Percentiles rank a stretch among this genome's conserved stretches.
phyloP scores from a whole-genome alignment of 2,888 invertebrate genomes.

The Megamerina dolium region DNA sequence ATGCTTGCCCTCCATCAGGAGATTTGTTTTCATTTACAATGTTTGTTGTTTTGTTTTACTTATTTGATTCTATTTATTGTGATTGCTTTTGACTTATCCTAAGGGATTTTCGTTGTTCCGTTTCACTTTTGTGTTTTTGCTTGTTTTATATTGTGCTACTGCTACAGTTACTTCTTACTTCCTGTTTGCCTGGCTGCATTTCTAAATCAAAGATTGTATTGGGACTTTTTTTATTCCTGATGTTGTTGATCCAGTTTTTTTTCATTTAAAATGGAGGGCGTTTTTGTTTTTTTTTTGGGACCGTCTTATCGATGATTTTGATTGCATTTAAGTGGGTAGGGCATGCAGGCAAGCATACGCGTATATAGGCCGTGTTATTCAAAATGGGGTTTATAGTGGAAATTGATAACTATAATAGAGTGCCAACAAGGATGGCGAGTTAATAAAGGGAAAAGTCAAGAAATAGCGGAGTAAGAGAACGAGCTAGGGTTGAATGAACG shows the following conservation, averaged over 20 bases:
- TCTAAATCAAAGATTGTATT: constrained; percentile 34
- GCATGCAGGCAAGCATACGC: not conserved
- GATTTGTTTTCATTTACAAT: not conserved
- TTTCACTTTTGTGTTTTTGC: not conserved
- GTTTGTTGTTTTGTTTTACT: not conserved
- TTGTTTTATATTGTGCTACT: not conserved
- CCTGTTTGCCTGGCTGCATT: constrained; percentile 18
- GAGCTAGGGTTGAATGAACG: not conserved
- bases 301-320: constrained; percentile 29
- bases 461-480: constrained; percentile 3
- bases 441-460: constrained; percentile 4
- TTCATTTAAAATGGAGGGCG: not conserved
- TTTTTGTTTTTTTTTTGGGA: not conserved
- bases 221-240: constrained; percentile 23
- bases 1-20: not conserved
- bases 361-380: not conserved
- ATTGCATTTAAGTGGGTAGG: constrained; percentile 18
- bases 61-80: constrained; percentile 14
- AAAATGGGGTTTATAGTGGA: constrained; percentile 14
- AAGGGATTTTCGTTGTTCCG: not conserved
- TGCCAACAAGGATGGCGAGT: constrained; percentile 5
- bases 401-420: constrained; percentile 14
- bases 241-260: constrained; percentile 1
- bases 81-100: constrained; percentile 7
- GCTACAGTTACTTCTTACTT: constrained; percentile 1